phyloP scores from a whole-genome alignment of 1,140 invertebrate genomes.

The Sesamia nonagrioides region DNA sequence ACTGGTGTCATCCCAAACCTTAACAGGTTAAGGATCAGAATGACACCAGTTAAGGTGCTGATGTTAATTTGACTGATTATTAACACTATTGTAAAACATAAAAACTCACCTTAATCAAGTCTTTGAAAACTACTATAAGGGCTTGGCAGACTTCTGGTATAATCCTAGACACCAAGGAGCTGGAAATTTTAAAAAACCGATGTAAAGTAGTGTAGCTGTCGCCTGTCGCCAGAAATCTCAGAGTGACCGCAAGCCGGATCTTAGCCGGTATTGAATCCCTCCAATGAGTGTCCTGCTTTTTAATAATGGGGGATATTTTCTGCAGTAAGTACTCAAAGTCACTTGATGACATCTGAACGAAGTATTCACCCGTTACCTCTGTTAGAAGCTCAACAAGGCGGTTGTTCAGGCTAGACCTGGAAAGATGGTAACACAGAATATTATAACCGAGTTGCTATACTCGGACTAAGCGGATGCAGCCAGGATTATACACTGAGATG shows the following conservation, averaged over 20 bases:
- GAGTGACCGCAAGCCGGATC: conserved; percentile 51
- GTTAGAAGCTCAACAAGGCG: background rate
- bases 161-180: conserved; percentile 37
- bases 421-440: background rate
- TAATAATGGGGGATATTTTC: conserved; percentile 44
- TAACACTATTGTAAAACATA: too few relatives aligned
- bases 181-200: conserved; percentile 50
- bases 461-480: too few relatives aligned
- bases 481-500: too few relatives aligned
- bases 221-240: conserved; percentile 55
- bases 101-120: conserved; percentile 46
- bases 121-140: conserved; percentile 41
- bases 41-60: too few relatives aligned
- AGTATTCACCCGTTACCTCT: background rate
- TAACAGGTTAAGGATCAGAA: too few relatives aligned
- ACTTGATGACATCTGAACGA: conserved; percentile 44
- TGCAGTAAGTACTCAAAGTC: conserved; percentile 50
- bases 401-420: background rate
- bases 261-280: conserved; percentile 52
- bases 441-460: too few relatives aligned
- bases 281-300: conserved; percentile 52
- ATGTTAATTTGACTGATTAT: too few relatives aligned
- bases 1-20: too few relatives aligned
- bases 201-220: conserved; percentile 32
- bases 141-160: conserved; percentile 49